phyloP scores from a whole-genome alignment of 2,888 invertebrate genomes.

The Chloroclysta siterata region DNA sequence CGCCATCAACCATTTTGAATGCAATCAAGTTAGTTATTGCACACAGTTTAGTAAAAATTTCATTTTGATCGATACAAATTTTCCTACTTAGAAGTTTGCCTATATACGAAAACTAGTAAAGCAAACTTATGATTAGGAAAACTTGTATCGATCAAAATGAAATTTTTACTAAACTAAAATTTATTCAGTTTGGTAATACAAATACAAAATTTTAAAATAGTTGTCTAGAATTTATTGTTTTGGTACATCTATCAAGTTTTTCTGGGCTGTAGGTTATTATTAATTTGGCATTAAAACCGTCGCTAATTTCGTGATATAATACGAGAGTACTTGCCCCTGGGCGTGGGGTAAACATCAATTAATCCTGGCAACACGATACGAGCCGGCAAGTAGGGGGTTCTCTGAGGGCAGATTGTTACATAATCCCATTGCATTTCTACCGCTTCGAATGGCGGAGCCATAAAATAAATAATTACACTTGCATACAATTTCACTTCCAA shows the following conservation, averaged over 20 bases:
- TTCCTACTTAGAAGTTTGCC: too few species aligned
- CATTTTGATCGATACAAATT: too few species aligned
- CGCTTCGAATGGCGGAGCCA: constrained; percentile 70
- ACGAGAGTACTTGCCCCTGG: constrained; percentile 65
- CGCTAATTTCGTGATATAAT: constrained; percentile 77
- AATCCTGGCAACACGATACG: constrained; percentile 81
- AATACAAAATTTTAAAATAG: not conserved
- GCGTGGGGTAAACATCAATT: constrained; percentile 79
- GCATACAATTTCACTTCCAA: constrained; percentile 2
- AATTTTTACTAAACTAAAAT: too few species aligned
- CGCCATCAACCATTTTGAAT: too few species aligned
- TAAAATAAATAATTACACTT: constrained; percentile 16
- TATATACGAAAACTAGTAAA: too few species aligned
- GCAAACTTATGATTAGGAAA: too few species aligned
- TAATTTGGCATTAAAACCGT: constrained; percentile 74
- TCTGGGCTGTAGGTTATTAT: constrained; percentile 58
- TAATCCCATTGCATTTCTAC: constrained; percentile 79
- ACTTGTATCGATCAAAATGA: too few species aligned
- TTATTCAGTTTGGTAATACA: too few species aligned
- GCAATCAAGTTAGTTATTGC: too few species aligned
- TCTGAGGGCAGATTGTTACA: constrained; percentile 73
- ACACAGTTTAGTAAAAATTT: too few species aligned
- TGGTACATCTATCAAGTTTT: constrained; percentile 50
- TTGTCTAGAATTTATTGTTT: not conserved
- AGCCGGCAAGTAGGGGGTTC: constrained; percentile 54